Conservation (phyloP, 1,140 invertebrate species). For the Hirudo medicinalis region DNA sequence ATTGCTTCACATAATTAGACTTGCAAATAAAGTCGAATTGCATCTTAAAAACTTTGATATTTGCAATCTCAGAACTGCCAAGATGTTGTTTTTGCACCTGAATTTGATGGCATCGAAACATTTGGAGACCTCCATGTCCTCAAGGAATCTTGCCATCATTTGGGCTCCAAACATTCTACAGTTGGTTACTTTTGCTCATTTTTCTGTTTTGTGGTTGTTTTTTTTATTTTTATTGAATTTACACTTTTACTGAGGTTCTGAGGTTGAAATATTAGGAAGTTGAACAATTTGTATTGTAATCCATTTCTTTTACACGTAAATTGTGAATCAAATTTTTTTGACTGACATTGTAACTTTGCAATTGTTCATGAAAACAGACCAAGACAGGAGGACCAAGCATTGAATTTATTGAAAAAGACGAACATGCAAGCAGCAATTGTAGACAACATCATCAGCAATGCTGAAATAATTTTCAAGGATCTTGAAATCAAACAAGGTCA, state of each 20-base stretch:
- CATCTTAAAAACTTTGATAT: not conserved
- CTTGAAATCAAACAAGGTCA: too few relatives aligned
- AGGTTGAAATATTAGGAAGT: too few relatives aligned
- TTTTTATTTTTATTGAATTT: constrained; percentile 22
- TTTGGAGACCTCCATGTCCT: constrained; percentile 82
- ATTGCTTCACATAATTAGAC: not conserved
- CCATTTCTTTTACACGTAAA: too few relatives aligned
- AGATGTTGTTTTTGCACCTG: constrained; percentile 83
- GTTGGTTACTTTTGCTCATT: constrained; percentile 39
- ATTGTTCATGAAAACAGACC: too few relatives aligned
- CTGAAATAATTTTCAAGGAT: constrained; percentile 70
- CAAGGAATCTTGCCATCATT: constrained; percentile 90
- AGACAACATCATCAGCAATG: constrained; percentile 84
- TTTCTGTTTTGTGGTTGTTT: constrained; percentile 11
- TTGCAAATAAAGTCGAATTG: constrained; percentile 27
- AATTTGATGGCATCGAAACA: constrained; percentile 69
- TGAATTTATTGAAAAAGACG: constrained; percentile 66
- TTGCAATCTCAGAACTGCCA: constrained; percentile 50
- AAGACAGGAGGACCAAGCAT: too few relatives aligned
- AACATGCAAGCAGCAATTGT: constrained; percentile 89
- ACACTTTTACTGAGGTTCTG: too few relatives aligned
- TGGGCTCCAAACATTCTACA: constrained; percentile 93
- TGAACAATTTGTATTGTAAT: too few relatives aligned
- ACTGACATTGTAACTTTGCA: too few relatives aligned
- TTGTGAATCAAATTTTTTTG: too few relatives aligned